These are phyloP conservation scores for Lithophane leautieri DNA, from an alignment of 2,888 invertebrate species.

Conservation along the genomic window DNA sequence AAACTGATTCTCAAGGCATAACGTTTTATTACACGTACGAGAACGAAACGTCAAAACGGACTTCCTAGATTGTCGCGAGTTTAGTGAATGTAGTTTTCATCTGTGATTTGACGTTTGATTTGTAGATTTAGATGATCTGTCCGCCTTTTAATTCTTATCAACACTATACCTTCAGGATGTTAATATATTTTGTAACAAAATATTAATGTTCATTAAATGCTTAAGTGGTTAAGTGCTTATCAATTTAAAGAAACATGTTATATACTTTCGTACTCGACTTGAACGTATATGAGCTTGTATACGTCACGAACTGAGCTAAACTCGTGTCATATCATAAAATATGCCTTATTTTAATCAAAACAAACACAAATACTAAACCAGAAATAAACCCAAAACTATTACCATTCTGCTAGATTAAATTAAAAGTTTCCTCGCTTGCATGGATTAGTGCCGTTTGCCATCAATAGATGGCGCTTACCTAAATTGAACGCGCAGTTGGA, in stretches of 20 bases:
- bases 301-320: neutral
- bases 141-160: neutral
- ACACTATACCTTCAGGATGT: neutral
- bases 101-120: neutral
- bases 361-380: constrained; percentile 1
- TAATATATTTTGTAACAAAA: neutral
- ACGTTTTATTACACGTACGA: too few relatives aligned
- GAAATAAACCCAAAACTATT: constrained; percentile 27
- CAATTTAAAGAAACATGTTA: too few relatives aligned
- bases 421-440: constrained; percentile 35
- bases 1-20: too few relatives aligned
- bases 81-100: neutral
- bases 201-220: neutral
- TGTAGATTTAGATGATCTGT: neutral
- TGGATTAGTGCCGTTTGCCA: constrained; percentile 48
- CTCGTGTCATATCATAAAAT: neutral
- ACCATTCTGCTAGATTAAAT: constrained; percentile 33
- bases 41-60: too few relatives aligned
- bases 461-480: constrained; percentile 49
- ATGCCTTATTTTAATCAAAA: constrained; percentile 15
- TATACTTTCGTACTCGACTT: neutral
- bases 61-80: too few relatives aligned
- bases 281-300: neutral
- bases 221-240: neutral
- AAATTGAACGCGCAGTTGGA: constrained; percentile 29